phyloP scores from a whole-genome alignment of 2,797 vertebrate genomes.

The Muraenolepis orangiensis region DNA sequence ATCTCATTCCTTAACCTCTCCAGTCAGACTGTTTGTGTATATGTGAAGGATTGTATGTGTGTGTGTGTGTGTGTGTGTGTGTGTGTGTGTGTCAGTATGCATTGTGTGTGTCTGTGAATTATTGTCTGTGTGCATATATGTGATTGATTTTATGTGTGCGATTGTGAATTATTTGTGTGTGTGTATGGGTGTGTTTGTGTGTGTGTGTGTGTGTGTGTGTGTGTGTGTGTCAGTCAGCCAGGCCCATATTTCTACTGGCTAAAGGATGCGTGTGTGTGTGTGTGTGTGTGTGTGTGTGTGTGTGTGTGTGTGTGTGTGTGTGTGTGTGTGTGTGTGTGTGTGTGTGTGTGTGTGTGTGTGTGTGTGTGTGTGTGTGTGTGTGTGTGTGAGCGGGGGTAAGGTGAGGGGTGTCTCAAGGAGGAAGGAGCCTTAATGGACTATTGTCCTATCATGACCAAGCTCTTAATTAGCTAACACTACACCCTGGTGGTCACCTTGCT shows the following conservation, averaged over 20 bases:
- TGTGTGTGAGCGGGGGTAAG: neutral
- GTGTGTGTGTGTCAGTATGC: neutral
- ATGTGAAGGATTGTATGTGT: neutral
- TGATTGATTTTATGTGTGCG: neutral
- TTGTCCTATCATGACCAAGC: neutral
- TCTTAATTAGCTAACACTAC: no score
- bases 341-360: conserved; percentile 10
- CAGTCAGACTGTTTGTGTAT: neutral
- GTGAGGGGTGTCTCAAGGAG: neutral
- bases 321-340: conserved; percentile 10
- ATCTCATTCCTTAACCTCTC: no score
- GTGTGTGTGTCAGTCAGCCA: neutral
- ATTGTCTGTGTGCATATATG: neutral
- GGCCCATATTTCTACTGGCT: neutral
- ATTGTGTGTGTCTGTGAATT: neutral
- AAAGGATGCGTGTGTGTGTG: neutral
- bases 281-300: neutral
- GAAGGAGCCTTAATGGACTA: neutral
- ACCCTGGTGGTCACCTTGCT: no score
- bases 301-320: conserved; percentile 18
- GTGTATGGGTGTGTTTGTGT: conserved; percentile 22
- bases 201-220: neutral
- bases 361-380: neutral
- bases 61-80: neutral
- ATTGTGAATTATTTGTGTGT: neutral